These are phyloP conservation scores for Allophyes oxyacanthae DNA, from an alignment of 2,888 invertebrate species.

Conservation along the genomic window DNA sequence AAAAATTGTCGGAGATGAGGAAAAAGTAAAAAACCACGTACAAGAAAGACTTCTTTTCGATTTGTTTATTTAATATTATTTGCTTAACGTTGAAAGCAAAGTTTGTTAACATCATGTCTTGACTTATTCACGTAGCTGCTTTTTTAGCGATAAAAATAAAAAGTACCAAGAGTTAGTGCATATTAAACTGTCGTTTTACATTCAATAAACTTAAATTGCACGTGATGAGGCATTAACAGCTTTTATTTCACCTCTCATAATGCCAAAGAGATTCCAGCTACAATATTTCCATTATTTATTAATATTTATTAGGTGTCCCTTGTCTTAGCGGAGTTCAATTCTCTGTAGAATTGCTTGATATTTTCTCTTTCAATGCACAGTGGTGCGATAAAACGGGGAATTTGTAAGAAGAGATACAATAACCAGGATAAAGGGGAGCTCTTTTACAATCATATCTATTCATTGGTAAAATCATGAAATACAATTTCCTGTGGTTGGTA, in stretches of 20 bases:
- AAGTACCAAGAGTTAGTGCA: not conserved
- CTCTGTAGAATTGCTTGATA: conserved; percentile 57
- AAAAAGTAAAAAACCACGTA: conserved; percentile 27
- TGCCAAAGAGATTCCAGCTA: conserved; percentile 8
- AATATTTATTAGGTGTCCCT: conserved; percentile 59
- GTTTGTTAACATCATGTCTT: conserved; percentile 7
- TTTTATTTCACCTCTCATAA: conserved; percentile 8
- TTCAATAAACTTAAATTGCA: conserved; percentile 24
- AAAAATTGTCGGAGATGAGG: conserved; percentile 2
- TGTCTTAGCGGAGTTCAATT: conserved; percentile 54
- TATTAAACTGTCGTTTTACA: conserved; percentile 8
- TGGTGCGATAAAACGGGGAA: conserved; percentile 65
- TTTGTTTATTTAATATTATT: conserved; percentile 13
- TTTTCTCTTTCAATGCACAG: conserved; percentile 67
- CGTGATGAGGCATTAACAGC: conserved; percentile 3
- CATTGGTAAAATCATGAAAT: conserved; percentile 63
- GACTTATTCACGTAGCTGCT: conserved; percentile 1
- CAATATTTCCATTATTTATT: conserved; percentile 40
- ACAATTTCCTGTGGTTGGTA: conserved; percentile 47
- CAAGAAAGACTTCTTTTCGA: not conserved
- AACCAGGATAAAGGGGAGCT: conserved; percentile 67
- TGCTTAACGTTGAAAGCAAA: conserved; percentile 8
- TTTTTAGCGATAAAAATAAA: conserved; percentile 4
- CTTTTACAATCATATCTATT: conserved; percentile 75
- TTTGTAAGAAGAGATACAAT: conserved; percentile 71